Evolutionary conservation across 2,113 vertebrate genomes (phyloP).

Genomic region (Melanerpes formicivorus): DNA sequence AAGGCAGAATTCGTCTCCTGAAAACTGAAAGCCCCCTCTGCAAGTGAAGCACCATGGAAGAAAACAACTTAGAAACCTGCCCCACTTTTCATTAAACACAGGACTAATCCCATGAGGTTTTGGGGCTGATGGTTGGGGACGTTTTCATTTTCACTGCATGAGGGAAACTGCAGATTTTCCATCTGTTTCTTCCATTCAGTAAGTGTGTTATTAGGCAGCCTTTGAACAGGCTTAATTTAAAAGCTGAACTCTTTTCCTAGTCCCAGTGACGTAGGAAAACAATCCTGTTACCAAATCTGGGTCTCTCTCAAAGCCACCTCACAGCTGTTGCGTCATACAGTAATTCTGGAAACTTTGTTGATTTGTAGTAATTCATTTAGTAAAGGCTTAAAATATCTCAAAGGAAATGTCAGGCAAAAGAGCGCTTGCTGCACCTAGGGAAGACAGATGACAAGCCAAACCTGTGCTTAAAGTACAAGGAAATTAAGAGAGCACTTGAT

Average conservation of each 20-base stretch:
- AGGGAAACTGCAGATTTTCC: not conserved
- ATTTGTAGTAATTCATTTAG: not conserved
- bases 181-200: not conserved
- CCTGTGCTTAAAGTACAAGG: not conserved
- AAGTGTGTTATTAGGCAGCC: not conserved
- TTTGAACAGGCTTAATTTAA: not conserved
- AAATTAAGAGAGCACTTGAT: not conserved
- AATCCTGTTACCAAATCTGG: not conserved
- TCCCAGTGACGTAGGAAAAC: not conserved
- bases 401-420: not conserved
- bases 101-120: not conserved
- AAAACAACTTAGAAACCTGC: not conserved
- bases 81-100: not conserved
- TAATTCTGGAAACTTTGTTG: not conserved
- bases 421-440: not conserved
- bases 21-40: not conserved
- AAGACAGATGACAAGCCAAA: not conserved
- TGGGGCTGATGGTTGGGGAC: not conserved
- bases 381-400: not conserved
- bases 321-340: rapidly evolving
- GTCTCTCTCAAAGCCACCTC: not conserved
- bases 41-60: not conserved
- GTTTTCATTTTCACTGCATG: not conserved
- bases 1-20: not conserved
- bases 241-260: not conserved